Conservation (phyloP, 1,140 invertebrate genomes). For the Heliconius nattereri region DNA sequence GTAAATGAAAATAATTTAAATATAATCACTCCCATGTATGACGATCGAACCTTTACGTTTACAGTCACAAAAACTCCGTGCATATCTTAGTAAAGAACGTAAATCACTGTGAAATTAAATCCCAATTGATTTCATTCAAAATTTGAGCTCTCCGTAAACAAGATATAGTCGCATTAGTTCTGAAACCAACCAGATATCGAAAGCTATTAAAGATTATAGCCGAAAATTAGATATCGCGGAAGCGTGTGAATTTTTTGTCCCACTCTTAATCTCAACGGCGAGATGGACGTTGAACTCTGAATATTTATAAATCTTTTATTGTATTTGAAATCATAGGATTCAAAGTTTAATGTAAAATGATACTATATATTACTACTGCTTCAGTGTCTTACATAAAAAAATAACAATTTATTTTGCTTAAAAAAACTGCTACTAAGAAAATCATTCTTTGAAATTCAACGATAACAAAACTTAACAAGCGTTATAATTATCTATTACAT, state of each 20-base stretch:
- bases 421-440: too few relatives aligned
- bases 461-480: too few relatives aligned
- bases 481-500: background rate
- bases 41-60: too few relatives aligned
- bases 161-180: constrained; percentile 5
- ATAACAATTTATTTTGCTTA: background rate
- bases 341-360: background rate
- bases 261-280: constrained; percentile 57
- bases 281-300: constrained; percentile 57
- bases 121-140: background rate
- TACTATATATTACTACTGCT: background rate
- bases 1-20: too few relatives aligned
- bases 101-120: constrained; percentile 5
- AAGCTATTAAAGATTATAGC: constrained; percentile 63
- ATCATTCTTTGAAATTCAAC: too few relatives aligned
- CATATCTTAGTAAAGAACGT: background rate
- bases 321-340: background rate
- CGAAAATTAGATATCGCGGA: constrained; percentile 64
- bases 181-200: constrained; percentile 43
- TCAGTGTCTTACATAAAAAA: background rate
- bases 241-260: constrained; percentile 55
- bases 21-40: too few relatives aligned
- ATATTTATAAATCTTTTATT: background rate
- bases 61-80: background rate
- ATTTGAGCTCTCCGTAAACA: constrained; percentile 2